Percentiles rank a stretch among this genome's conserved stretches.
Evolutionary conservation across 2,113 vertebrate species (phyloP).

Genomic region (Sturnira hondurensis): DNA sequence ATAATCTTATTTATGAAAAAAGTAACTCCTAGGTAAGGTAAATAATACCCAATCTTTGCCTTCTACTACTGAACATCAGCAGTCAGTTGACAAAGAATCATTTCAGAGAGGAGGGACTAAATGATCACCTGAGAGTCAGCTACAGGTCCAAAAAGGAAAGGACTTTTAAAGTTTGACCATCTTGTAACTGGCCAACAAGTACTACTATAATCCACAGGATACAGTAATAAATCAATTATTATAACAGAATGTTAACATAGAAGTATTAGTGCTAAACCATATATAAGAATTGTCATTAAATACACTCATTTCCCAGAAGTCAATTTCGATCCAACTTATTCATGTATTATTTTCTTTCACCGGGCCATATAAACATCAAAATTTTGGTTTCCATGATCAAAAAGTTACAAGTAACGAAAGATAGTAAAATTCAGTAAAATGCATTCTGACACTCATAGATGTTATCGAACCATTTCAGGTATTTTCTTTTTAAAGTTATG

Average conservation of each 20-base stretch:
- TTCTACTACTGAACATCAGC: not conserved
- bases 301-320: not conserved
- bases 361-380: not conserved
- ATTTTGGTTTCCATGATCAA: slow-evolving; percentile 1
- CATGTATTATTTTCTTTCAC: not conserved
- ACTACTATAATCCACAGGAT: not conserved
- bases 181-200: not conserved
- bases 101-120: not conserved
- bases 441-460: not conserved
- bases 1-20: slow-evolving; percentile 15
- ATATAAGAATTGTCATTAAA: not conserved
- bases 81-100: not conserved
- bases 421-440: not conserved
- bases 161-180: not conserved
- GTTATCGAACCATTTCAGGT: not conserved
- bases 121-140: not conserved
- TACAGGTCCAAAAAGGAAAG: slow-evolving; percentile 3
- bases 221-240: not conserved
- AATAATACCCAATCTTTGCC: not conserved
- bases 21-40: not conserved
- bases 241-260: not conserved
- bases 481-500: not conserved
- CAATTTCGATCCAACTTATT: slow-evolving; percentile 12
- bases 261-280: not conserved
- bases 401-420: slow-evolving; percentile 17